These are phyloP conservation scores for Allochrocebus solatus DNA, from an alignment of 2,797 vertebrate genomes.

Conservation along the genomic window DNA sequence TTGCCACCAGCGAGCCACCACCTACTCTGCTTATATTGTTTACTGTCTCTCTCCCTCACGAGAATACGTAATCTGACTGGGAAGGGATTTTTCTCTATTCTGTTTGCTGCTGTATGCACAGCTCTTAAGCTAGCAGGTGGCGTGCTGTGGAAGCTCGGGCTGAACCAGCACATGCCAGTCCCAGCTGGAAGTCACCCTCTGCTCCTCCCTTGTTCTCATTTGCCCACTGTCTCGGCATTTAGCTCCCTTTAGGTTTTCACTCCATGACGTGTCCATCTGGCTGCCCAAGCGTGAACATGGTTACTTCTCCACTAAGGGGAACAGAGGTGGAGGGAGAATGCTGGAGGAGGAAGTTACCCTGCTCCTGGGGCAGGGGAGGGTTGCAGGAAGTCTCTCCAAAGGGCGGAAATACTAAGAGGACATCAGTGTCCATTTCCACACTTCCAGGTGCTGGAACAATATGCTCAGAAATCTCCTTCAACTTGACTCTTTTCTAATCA, in stretches of 20 bases:
- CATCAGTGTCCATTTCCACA: background rate
- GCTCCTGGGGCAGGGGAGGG: background rate
- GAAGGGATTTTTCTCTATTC: background rate
- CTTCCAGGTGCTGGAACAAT: rapidly evolving
- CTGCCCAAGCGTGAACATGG: background rate
- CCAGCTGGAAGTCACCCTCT: background rate
- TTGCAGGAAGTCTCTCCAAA: background rate
- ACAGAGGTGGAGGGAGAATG: background rate
- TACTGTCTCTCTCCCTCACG: background rate
- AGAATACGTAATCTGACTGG: background rate
- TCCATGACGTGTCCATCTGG: background rate
- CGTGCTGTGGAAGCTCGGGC: background rate
- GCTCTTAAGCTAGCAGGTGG: background rate
- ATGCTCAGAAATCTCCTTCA: background rate
- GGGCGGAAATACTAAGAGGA: background rate
- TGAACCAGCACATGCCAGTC: background rate
- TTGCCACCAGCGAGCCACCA: background rate
- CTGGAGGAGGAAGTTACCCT: rapidly evolving
- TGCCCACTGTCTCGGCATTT: rapidly evolving
- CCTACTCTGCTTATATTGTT: background rate
- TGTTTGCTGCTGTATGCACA: background rate
- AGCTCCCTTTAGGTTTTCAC: background rate
- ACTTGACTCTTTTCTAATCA: background rate
- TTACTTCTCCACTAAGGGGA: background rate
- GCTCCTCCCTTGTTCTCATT: background rate